phyloP scores from a whole-genome alignment of 2,113 vertebrate species.

The Vanacampus margaritifer region DNA sequence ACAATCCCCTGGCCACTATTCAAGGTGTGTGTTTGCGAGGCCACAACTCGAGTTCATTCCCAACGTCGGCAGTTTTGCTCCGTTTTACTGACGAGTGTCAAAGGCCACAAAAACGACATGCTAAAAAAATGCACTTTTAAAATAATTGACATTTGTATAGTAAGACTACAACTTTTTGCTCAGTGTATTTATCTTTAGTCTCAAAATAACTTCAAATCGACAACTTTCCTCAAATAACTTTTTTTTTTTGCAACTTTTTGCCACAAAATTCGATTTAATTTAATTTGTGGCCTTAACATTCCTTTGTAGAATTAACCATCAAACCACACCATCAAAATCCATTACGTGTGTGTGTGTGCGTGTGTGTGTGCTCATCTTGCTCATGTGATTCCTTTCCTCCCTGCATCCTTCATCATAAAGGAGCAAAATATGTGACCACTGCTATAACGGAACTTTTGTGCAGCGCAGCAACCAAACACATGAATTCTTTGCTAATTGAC shows the following conservation, averaged over 20 bases:
- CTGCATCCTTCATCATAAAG: background rate
- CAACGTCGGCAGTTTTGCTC: background rate
- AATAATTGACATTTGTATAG: too few species aligned
- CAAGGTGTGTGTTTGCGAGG: constrained; percentile 80
- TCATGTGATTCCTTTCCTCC: background rate
- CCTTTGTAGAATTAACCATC: background rate
- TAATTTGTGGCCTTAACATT: background rate
- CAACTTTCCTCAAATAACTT: too few species aligned
- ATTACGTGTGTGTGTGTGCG: background rate
- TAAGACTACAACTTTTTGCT: too few species aligned
- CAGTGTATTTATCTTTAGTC: too few species aligned
- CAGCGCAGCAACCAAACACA: background rate
- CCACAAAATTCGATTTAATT: too few species aligned
- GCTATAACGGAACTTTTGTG: too few species aligned
- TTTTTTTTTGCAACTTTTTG: too few species aligned
- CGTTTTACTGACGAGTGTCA: background rate
- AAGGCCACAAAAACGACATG: background rate
- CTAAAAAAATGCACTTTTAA: too few species aligned
- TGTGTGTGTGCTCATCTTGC: background rate
- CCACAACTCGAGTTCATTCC: background rate
- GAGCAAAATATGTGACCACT: background rate
- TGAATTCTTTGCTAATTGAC: background rate
- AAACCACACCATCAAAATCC: background rate
- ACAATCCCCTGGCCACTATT: constrained; percentile 89
- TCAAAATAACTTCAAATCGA: too few species aligned